Base-by-base conservation (phyloP, 2,797 vertebrate species). In the Phalanger gymnotis region DNA sequence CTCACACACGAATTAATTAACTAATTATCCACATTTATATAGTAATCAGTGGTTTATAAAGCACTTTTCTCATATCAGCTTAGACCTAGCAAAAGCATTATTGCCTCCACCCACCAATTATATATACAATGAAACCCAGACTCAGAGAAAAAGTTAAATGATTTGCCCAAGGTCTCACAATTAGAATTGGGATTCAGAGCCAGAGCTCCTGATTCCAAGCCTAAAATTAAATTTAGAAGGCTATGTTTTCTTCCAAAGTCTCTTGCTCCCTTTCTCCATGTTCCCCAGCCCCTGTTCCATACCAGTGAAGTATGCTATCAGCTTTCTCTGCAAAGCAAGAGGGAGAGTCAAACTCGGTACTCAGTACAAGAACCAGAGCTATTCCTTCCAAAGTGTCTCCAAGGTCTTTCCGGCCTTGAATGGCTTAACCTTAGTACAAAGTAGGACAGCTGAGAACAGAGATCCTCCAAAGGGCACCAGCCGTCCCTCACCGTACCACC, bases 1-100 rank as follows among this genome's bases (percentile, higher is more conserved):
- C 94, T 96, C 5, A 92, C 34, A 34, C 55, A 93, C 91, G 94
- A 16, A 92, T 92, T 94, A 10, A 2, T 47, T 81, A 22, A 73
- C 34, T 73, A 40, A 47, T 81, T 47, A 40, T 40, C 5, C n/a
- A 40, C 66, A 40, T 81, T 81, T 81, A 81, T 47, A 40, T 81
- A 47, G 27, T 22, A 47, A 22, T 40, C n/a, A 40, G 2, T 40
- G 19, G 19, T 81, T 81, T 19, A 40, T 81, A 81, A 81, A 81
- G 16, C 66, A 47, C n/a, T 81, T 81, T 66, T n/a, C 34, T n/a
- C 61, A 66, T 81, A 47, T 25, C n/a, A 47, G 25, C 66, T 81
- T 19, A 47, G 19, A 40, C 16, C 66, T 81, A 73, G 10, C 16
- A 40, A 73, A 73, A 40, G n/a, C 66, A 73, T 40, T 73, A 47